These are phyloP conservation scores for Argyrosomus japonicus DNA, from an alignment of 2,113 vertebrate genomes.

Conservation along the genomic window DNA sequence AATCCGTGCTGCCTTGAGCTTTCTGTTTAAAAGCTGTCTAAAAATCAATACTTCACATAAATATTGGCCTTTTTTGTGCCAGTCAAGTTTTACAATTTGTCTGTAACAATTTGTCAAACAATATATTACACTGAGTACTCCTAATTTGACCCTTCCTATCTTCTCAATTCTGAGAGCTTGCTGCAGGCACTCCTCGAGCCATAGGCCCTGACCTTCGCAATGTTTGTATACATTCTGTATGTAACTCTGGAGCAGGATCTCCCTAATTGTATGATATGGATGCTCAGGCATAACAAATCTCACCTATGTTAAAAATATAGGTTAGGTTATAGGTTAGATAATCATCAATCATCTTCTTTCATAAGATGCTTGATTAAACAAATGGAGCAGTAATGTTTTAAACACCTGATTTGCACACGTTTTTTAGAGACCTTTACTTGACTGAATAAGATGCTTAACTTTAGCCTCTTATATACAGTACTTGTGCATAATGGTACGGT, in stretches of 20 bases:
- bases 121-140: background rate
- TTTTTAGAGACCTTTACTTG: background rate
- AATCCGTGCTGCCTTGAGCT: background rate
- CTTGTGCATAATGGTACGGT: background rate
- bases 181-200: background rate
- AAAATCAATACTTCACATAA: conserved; percentile 5
- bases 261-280: background rate
- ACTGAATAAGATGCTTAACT: background rate
- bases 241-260: background rate
- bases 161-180: background rate
- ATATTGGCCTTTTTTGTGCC: background rate
- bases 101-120: background rate
- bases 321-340: background rate
- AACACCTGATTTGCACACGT: background rate
- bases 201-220: too few relatives aligned
- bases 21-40: conserved; percentile 16
- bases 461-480: background rate
- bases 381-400: background rate
- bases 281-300: background rate
- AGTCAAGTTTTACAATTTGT: background rate
- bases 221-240: background rate
- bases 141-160: background rate
- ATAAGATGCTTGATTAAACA: background rate
- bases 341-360: background rate
- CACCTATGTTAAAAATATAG: background rate